phyloP scores from a whole-genome alignment of 2,113 vertebrate genomes.

The Calidris pugnax region DNA sequence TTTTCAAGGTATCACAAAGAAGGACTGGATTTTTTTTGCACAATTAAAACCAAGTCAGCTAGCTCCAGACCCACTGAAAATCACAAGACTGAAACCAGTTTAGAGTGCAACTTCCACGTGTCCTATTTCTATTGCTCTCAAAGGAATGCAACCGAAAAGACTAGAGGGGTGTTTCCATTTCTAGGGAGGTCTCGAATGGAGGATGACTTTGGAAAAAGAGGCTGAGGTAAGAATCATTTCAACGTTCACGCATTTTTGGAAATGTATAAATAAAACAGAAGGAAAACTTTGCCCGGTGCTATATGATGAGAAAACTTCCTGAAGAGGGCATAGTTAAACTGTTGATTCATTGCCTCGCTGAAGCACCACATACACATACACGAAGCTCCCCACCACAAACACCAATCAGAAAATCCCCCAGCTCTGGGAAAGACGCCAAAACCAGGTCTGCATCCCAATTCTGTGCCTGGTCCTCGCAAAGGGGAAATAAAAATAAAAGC shows the following conservation, averaged over 20 bases:
- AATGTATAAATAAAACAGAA: neutral
- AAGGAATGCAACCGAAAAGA: neutral
- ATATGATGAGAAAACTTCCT: constrained; percentile 32
- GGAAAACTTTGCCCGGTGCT: neutral
- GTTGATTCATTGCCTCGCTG: constrained; percentile 48
- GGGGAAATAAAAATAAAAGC: neutral
- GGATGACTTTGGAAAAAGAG: neutral
- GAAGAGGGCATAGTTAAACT: constrained; percentile 66
- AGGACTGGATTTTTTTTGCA: neutral
- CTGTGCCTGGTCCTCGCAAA: neutral
- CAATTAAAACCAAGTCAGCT: neutral
- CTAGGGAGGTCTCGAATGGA: neutral
- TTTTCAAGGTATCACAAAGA: neutral
- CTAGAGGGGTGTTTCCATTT: neutral
- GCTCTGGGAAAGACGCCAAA: neutral
- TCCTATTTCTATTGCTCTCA: neutral
- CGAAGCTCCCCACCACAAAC: neutral
- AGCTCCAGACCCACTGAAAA: neutral
- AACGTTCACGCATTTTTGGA: neutral
- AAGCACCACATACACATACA: neutral
- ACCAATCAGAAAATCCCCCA: neutral
- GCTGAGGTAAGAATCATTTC: neutral
- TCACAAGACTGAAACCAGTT: neutral
- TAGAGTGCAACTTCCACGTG: neutral
- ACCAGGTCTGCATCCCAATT: neutral